Evolutionary conservation across 2,888 invertebrate species (phyloP), one percentile per base, ranked within the genome.

Genomic region (Cyclophora albipunctata): DNA sequence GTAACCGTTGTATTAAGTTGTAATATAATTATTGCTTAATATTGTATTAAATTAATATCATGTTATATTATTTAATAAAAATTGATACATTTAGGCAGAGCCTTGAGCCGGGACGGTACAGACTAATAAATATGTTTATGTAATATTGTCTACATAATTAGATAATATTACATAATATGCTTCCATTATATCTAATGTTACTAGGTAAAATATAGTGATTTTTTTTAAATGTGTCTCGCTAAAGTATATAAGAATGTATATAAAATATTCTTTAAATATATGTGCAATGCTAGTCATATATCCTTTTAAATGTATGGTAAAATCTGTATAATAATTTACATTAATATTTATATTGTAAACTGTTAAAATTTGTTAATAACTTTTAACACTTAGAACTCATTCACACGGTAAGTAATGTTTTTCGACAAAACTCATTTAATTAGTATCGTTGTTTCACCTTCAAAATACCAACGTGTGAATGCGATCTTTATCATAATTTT

Each of bases 51-150:
- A 46, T 46, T 52, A 50, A 40, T 41, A 45, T 45, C 43, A 50
- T 50, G 51, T 44, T 45, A 48, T 34, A 45, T 46, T 42, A 47
- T 34, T 34, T 37, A 45, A 35, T 48, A 56, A 54, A 20, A 49
- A 6, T 20, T 58, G 50, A 59, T 69, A 71, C 70, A 63, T 54
- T 52, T 67, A 67, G 69, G 65, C 54, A 66, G 64, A 73, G 84
- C 80, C 61, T 53, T 83, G 84, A 85, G 86, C 85, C 84, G 73
- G 69, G 84, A 72, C 73, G 72, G 77, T 72, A 71, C 60, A 60
- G 69, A 70, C 69, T 33, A 33, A 4, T 34, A 43, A 6, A 43
- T 43, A 35, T 47, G 40, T 42, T 7, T 4, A 4, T 37, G 5
- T 3, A 20, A 43, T 7, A 6, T n/a, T 44, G 6, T 4, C 43